Evolutionary conservation across 2,113 vertebrate genomes (phyloP).

Genomic region (Calidris pygmaea): DNA sequence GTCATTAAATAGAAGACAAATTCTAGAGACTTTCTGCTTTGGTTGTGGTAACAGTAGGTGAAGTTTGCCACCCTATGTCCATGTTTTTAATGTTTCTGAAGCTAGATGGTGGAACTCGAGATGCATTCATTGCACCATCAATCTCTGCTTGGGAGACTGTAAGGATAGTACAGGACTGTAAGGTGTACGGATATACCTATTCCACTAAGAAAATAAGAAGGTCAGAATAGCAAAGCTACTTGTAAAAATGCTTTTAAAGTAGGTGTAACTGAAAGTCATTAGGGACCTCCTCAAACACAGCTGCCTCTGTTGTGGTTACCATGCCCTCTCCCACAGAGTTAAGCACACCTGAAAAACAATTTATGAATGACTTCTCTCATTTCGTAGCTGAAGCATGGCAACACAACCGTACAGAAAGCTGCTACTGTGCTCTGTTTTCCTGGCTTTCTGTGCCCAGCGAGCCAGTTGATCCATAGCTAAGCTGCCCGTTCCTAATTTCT

Average conservation of each 20-base stretch:
- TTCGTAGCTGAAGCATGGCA: neutral
- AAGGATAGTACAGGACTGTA: no score
- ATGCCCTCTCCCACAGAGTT: neutral
- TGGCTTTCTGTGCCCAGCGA: rapidly evolving
- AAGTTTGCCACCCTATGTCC: neutral
- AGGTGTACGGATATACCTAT: neutral
- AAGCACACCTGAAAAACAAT: neutral
- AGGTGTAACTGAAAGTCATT: neutral
- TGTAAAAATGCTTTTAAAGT: neutral
- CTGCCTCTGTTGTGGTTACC: neutral
- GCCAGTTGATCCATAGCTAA: neutral
- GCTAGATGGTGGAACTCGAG: neutral
- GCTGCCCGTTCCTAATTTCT: rapidly evolving
- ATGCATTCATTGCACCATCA: neutral
- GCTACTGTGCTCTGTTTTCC: neutral
- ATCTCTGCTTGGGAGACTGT: neutral
- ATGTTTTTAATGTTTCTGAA: neutral
- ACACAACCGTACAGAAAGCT: neutral
- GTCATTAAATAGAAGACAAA: neutral
- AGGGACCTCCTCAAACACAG: neutral
- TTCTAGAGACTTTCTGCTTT: neutral
- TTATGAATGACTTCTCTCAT: neutral
- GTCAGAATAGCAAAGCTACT: neutral
- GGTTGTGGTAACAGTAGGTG: neutral
- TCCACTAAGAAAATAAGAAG: neutral